Percentiles rank a stretch among this genome's conserved stretches.
Conservation (phyloP, 2,888 invertebrate genomes). For the Ellobium chinense region DNA sequence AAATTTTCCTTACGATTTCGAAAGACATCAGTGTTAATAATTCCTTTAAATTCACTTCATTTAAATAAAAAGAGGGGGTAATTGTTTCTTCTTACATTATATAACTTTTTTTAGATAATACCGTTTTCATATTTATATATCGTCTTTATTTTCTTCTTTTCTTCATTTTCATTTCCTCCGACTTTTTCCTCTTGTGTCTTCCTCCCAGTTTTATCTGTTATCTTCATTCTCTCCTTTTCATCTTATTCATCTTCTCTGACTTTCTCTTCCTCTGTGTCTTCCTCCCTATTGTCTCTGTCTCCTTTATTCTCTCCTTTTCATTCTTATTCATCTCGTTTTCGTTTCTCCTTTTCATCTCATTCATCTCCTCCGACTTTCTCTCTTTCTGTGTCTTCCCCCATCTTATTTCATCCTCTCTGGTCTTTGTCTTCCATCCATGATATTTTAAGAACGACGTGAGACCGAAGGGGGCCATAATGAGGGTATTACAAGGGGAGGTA, state of each 20-base stretch:
- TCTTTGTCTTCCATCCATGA: too few species aligned
- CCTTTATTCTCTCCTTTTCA: background rate
- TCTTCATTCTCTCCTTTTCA: background rate
- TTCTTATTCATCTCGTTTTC: background rate
- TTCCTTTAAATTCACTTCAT: too few species aligned
- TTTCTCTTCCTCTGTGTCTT: background rate
- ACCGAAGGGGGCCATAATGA: too few species aligned
- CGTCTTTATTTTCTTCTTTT: too few species aligned
- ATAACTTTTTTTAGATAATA: too few species aligned
- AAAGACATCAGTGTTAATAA: too few species aligned
- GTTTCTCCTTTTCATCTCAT: background rate
- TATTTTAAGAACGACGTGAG: too few species aligned
- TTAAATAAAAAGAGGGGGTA: too few species aligned
- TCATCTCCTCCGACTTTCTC: background rate
- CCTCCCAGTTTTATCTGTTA: background rate
- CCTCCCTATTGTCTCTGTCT: background rate
- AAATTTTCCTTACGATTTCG: too few species aligned
- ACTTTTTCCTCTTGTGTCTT: background rate
- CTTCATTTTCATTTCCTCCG: background rate
- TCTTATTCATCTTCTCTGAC: background rate
- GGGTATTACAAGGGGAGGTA: too few species aligned
- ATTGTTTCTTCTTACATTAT: too few species aligned
- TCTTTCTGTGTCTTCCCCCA: background rate
- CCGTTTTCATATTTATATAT: too few species aligned
- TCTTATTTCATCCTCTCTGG: background rate